Conservation (phyloP, 2,113 vertebrate genomes). For the Paralichthys olivaceus region DNA sequence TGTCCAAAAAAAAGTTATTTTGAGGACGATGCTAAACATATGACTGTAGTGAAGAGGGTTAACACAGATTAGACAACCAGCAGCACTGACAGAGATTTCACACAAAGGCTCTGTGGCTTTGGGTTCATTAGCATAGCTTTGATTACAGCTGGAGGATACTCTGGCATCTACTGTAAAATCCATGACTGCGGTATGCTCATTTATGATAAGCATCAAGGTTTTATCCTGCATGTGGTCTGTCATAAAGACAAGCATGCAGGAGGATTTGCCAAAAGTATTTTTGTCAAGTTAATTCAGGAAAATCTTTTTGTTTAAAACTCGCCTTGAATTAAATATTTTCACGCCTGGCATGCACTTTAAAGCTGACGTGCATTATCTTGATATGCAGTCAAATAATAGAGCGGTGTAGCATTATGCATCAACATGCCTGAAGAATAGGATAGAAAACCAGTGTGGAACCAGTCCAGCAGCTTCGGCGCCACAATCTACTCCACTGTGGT, state of each 20-base stretch:
- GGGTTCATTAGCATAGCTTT: slow-evolving; percentile 43
- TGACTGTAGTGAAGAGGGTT: slow-evolving; percentile 11
- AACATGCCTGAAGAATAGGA: slow-evolving; percentile 24
- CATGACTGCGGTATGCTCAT: slow-evolving; percentile 12
- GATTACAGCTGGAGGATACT: slow-evolving; percentile 32
- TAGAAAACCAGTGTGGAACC: slow-evolving; percentile 25
- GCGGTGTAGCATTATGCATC: slow-evolving; percentile 37
- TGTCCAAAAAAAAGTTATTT: slow-evolving; percentile 1
- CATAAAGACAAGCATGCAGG: background rate
- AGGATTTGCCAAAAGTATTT: background rate
- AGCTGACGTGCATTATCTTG: slow-evolving; percentile 24
- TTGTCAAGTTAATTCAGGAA: background rate
- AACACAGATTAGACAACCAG: slow-evolving; percentile 27
- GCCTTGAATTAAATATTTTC: background rate
- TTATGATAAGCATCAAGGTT: slow-evolving; percentile 26
- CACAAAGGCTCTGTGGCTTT: slow-evolving; percentile 32
- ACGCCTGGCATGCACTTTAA: background rate
- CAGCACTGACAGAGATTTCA: slow-evolving; percentile 30
- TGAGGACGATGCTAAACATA: background rate
- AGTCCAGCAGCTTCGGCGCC: slow-evolving; percentile 20
- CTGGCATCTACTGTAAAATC: slow-evolving; percentile 38
- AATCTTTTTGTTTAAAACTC: background rate
- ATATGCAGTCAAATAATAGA: slow-evolving; percentile 4
- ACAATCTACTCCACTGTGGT: slow-evolving; percentile 33
- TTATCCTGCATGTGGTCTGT: slow-evolving; percentile 8